A percentile compares a stretch with the other conserved stretches of the same genome.
Evolutionary conservation across 2,888 invertebrate genomes (phyloP).

Genomic region (Steinernema carpocapsae): DNA sequence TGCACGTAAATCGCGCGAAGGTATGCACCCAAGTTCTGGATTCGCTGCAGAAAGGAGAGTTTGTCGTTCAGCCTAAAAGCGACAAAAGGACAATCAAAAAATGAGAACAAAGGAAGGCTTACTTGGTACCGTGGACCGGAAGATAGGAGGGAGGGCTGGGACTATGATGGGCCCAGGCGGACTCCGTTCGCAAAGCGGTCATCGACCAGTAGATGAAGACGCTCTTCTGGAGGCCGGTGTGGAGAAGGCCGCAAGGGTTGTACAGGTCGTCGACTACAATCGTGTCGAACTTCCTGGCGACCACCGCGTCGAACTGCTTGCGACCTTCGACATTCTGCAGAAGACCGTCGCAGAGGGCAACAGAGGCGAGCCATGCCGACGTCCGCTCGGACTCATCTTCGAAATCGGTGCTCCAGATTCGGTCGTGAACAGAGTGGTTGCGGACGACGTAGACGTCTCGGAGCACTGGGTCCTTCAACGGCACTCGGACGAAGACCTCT

Average conservation of each 20-base stretch:
- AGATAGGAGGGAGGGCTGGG: conserved; percentile 68
- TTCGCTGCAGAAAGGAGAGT: conserved; percentile 58
- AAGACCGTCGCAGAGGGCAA: conserved; percentile 62
- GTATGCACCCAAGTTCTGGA: conserved; percentile 63
- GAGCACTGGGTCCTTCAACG: conserved; percentile 41
- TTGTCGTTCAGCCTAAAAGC: conserved; percentile 62
- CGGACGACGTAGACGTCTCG: conserved; percentile 48
- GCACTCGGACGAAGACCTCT: conserved; percentile 51
- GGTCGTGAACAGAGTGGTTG: conserved; percentile 48
- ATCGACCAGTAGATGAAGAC: conserved; percentile 68
- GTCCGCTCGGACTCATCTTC: conserved; percentile 48
- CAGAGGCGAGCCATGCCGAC: conserved; percentile 62
- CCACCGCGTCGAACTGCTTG: conserved; percentile 60
- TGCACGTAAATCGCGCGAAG: conserved; percentile 65
- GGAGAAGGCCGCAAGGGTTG: conserved; percentile 68
- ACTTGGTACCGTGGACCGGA: conserved; percentile 67
- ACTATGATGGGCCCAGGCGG: conserved; percentile 68
- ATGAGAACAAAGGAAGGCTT: not conserved
- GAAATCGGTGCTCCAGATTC: conserved; percentile 49
- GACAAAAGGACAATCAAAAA: not conserved
- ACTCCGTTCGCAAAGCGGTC: conserved; percentile 66
- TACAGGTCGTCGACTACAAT: conserved; percentile 67
- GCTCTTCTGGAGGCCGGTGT: conserved; percentile 57
- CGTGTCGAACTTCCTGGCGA: conserved; percentile 62
- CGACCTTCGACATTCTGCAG: conserved; percentile 48